Base-by-base conservation (phyloP, 1,140 invertebrate species). In the Harlomillsia oculata region DNA sequence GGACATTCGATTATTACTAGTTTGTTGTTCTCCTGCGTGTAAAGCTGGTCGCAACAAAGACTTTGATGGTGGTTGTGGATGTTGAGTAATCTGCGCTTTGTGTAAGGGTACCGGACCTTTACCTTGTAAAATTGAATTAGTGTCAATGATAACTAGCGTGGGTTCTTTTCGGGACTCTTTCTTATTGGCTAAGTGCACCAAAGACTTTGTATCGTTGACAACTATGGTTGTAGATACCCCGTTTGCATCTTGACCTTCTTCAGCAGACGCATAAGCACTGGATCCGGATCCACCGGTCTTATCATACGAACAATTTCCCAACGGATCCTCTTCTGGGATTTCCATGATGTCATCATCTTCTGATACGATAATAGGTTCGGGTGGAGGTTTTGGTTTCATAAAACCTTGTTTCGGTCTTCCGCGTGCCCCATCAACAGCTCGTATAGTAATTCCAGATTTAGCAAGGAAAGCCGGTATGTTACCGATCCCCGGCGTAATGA, bases 71-170 rank as follows among this genome's bases (percentile, higher is more conserved):
- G 45, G 62, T 60, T 40, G 40, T 59, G 30, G 4, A 43, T 29
- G 18, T 37, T 29, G 39, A 53, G n/a, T 68, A 52, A 26, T 68
- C 67, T 44, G 71, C 68, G 39, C 70, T 72, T 4, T 23, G 8
- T 51, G 56, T n/a, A 81, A 71, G 50, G 80, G 78, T 16, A 82
- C 70, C 20, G 78, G 77, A 41, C 80, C 80, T 56, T 78, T 75
- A 5, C 78, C 80, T 40, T 78, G 79, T 32, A 82, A 67, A 63
- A 83, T 82, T 11, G 81, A 80, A 75, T 85, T 84, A 3, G 82
- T 84, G 66, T 86, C 83, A 54, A 87, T 84, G 45, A 87, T 84
- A 25, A 87, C 83, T 62, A 86, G 72, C 2, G 82, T 85, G 2
- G 82, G 81, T 67, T 85, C 82, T 63, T 84, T 85, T 63, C 83